Conservation (phyloP, 1,140 invertebrate genomes). For the Sinella curviseta region DNA sequence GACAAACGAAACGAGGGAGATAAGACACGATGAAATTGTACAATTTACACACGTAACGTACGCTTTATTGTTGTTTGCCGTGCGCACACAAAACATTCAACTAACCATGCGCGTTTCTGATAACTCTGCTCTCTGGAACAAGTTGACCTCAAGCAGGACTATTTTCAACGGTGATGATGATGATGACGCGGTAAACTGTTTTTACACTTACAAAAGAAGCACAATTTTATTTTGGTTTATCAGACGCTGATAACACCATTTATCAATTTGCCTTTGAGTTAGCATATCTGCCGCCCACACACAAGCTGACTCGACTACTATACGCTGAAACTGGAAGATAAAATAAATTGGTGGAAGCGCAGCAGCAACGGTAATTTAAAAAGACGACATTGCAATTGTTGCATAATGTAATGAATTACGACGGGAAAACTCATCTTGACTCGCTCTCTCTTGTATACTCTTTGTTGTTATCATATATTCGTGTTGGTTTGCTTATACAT, state of each 20-base stretch:
- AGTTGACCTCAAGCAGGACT: neutral
- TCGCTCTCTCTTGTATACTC: no score
- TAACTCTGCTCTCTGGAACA: neutral
- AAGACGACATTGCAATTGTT: neutral
- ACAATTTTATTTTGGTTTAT: neutral
- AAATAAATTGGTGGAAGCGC: neutral
- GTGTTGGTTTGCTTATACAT: neutral
- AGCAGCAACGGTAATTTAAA: neutral
- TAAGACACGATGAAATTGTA: neutral
- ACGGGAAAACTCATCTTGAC: neutral
- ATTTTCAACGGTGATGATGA: neutral
- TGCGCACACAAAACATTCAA: neutral
- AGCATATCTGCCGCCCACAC: neutral
- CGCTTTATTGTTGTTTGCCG: conserved; percentile 4
- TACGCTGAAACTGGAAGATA: no score
- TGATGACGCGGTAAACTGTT: neutral
- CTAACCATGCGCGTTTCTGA: neutral
- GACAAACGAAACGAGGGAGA: no score
- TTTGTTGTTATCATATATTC: no score
- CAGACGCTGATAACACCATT: neutral
- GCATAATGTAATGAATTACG: neutral
- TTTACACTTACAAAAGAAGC: neutral
- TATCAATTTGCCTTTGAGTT: neutral
- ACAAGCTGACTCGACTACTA: no score
- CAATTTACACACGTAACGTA: neutral